These are phyloP conservation scores for Bibio marci DNA, from an alignment of 2,888 invertebrate genomes.

Conservation along the genomic window DNA sequence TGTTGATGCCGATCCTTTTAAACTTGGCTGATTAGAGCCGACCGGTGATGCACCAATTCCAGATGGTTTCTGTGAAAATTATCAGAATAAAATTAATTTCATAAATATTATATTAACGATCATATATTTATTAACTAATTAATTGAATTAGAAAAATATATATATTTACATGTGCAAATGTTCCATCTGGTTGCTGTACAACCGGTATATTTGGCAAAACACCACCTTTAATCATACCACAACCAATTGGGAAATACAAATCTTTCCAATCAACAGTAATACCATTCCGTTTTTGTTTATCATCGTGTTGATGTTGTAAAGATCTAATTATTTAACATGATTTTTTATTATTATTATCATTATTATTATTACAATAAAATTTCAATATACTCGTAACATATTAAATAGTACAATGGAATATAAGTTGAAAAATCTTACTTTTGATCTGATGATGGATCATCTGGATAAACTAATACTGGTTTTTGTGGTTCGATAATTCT, in stretches of 20 bases:
- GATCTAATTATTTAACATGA: conserved; percentile 5
- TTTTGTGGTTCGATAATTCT: conserved; percentile 52
- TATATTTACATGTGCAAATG: conserved; percentile 28
- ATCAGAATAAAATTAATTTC: no score
- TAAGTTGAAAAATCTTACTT: not conserved
- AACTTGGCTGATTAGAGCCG: conserved; percentile 8
- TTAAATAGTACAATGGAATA: no score
- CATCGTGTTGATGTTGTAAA: conserved; percentile 9
- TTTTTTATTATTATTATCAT: conserved; percentile 22
- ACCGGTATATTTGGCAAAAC: conserved; percentile 20
- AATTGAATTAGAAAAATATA: conserved; percentile 8
- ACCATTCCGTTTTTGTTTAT: conserved; percentile 27
- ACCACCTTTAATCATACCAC: conserved; percentile 36
- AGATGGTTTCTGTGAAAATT: not conserved
- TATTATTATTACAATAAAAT: not conserved
- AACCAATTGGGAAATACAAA: conserved; percentile 54
- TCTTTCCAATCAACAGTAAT: conserved; percentile 45
- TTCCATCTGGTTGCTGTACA: conserved; percentile 22
- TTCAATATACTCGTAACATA: no score
- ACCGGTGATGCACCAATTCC: not conserved
- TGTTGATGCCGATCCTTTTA: conserved; percentile 8
- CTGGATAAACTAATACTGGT: conserved; percentile 46
- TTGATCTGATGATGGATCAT: conserved; percentile 12
- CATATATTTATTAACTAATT: no score
- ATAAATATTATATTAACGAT: no score